Conservation (phyloP, 2,797 vertebrate species). For the Prionace glauca region DNA sequence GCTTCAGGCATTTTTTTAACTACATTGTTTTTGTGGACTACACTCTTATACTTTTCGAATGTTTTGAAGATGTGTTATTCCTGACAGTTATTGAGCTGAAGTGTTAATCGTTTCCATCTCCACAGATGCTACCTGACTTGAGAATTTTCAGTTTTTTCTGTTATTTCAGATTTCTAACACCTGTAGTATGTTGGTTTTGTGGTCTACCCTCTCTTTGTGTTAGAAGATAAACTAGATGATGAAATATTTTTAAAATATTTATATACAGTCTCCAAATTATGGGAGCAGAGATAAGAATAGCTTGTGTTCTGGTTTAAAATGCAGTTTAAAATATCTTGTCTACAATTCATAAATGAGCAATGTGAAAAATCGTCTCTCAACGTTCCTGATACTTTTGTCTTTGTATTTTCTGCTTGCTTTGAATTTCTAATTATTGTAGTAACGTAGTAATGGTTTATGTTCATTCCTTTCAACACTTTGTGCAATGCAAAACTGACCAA, state of each 20-base stretch:
- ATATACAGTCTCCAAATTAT: neutral
- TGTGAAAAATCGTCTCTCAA: neutral
- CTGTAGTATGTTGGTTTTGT: too few species aligned
- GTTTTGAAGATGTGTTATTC: neutral
- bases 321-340: neutral
- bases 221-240: neutral
- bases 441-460: neutral
- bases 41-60: neutral
- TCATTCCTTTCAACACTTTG: neutral
- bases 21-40: neutral
- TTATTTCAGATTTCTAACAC: too few species aligned
- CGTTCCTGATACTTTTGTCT: neutral
- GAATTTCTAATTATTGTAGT: neutral
- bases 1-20: neutral
- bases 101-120: too few species aligned
- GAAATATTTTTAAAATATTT: neutral
- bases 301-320: neutral
- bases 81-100: neutral
- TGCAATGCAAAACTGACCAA: neutral
- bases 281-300: neutral
- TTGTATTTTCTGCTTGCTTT: neutral
- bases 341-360: neutral
- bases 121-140: too few species aligned
- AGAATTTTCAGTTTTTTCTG: too few species aligned
- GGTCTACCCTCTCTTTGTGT: neutral